Conservation (phyloP, 1,140 invertebrate genomes). For the Parapsyche elsis region DNA sequence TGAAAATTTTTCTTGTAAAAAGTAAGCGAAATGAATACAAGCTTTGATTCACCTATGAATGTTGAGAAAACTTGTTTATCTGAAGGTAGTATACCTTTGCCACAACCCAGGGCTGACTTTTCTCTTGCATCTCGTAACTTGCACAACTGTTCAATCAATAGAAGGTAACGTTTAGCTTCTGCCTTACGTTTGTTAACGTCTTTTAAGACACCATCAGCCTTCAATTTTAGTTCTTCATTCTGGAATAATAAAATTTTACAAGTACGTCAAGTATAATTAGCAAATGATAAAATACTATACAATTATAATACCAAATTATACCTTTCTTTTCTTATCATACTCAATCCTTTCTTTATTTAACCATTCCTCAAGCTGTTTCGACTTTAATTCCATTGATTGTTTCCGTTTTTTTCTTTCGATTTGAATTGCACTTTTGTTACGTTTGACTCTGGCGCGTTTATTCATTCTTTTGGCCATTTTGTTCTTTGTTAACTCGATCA, state of each 20-base stretch:
- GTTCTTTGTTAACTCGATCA: conserved; percentile 64
- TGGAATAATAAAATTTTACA: conserved; percentile 58
- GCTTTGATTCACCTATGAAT: conserved; percentile 2
- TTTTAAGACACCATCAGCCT: conserved; percentile 76
- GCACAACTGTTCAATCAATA: conserved; percentile 71
- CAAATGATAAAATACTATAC: conserved; percentile 24
- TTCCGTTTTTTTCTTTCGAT: conserved; percentile 61
- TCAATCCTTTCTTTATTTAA: conserved; percentile 71
- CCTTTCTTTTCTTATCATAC: conserved; percentile 72
- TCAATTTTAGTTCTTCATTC: conserved; percentile 73
- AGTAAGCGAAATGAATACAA: neutral
- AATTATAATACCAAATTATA: conserved; percentile 56
- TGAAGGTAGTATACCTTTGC: conserved; percentile 67
- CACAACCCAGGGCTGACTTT: conserved; percentile 71
- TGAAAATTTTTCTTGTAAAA: neutral
- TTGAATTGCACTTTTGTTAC: conserved; percentile 62
- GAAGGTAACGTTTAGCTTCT: conserved; percentile 74
- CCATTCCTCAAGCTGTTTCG: conserved; percentile 72
- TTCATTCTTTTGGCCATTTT: conserved; percentile 67
- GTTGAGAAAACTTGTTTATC: conserved; percentile 54
- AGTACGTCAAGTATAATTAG: conserved; percentile 17
- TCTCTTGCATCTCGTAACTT: conserved; percentile 73
- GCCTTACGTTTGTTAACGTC: conserved; percentile 76
- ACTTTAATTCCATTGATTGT: conserved; percentile 63
- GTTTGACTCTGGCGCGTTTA: conserved; percentile 69